phyloP scores from a whole-genome alignment of 2,888 invertebrate genomes.

The Andrena fulva region DNA sequence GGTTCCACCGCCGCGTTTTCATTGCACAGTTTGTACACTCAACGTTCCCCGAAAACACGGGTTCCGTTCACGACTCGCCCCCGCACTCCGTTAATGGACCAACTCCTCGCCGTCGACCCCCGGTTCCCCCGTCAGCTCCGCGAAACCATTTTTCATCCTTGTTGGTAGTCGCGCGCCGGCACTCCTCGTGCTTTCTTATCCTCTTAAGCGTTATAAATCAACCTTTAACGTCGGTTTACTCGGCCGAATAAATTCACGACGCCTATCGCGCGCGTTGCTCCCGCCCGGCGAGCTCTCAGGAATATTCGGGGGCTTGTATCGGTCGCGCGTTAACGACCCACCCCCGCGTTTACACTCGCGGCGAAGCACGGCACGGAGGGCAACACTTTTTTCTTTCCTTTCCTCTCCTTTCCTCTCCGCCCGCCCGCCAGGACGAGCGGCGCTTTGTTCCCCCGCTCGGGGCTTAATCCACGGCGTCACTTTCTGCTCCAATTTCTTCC shows the following conservation, averaged over 20 bases:
- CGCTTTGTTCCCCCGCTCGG: conserved; percentile 18
- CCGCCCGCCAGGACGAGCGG: conserved; percentile 11
- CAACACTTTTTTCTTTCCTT: not conserved
- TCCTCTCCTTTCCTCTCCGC: not conserved
- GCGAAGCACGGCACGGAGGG: not conserved
- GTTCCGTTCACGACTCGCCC: conserved; percentile 54
- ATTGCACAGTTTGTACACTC: conserved; percentile 37
- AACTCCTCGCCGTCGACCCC: conserved; percentile 5
- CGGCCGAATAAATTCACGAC: conserved; percentile 40
- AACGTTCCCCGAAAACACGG: conserved; percentile 46
- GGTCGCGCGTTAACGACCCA: not conserved
- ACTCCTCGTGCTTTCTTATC: conserved; percentile 45
- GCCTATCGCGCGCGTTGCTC: conserved; percentile 34
- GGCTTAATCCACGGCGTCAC: conserved; percentile 49
- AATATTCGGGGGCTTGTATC: conserved; percentile 35
- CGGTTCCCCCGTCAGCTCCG: not conserved
- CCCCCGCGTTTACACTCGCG: not conserved
- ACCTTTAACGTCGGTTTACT: conserved; percentile 56
- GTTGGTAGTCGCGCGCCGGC: conserved; percentile 18
- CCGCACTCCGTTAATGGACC: conserved; percentile 58
- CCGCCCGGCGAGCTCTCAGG: conserved; percentile 21
- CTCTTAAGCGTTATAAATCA: conserved; percentile 58
- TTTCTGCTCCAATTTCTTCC: conserved; percentile 67
- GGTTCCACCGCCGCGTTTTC: conserved; percentile 27
- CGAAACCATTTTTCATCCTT: conserved; percentile 48